Conservation (phyloP, 1,140 invertebrate genomes). For the Drosophila eugracilis region DNA sequence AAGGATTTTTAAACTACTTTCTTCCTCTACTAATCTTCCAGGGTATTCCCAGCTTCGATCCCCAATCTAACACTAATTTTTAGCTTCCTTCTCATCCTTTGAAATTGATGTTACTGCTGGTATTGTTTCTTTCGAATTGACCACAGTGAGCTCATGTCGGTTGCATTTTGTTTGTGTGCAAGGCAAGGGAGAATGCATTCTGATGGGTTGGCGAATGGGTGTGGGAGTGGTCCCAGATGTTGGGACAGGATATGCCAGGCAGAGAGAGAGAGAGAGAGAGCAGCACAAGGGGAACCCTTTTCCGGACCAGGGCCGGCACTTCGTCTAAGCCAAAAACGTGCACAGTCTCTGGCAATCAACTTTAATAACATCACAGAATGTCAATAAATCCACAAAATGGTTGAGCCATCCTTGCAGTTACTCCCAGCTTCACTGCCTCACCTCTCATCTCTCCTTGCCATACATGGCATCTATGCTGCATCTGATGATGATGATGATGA, state of each 20-base stretch:
- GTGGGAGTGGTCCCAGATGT: slow-evolving; percentile 13
- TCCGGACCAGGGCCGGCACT: slow-evolving; percentile 37
- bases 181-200: slow-evolving; percentile 38
- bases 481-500: slow-evolving; percentile 53
- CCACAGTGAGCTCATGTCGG: slow-evolving; percentile 51
- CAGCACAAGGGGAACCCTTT: background rate
- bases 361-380: slow-evolving; percentile 84
- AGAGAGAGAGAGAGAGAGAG: no score
- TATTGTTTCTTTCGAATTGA: slow-evolving; percentile 78
- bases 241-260: slow-evolving; percentile 30
- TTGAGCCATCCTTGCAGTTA: slow-evolving; percentile 38
- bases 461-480: slow-evolving; percentile 48
- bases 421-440: background rate
- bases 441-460: slow-evolving; percentile 10
- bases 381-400: slow-evolving; percentile 83
- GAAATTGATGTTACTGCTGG: slow-evolving; percentile 44
- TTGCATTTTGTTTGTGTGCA: slow-evolving; percentile 41
- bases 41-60: background rate
- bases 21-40: background rate
- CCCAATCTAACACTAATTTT: background rate
- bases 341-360: slow-evolving; percentile 81
- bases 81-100: background rate
- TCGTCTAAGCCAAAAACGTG: slow-evolving; percentile 77
- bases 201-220: slow-evolving; percentile 5
- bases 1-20: background rate